Conservation (phyloP, 1,140 invertebrate genomes). For the Chrysomallon squamiferum region DNA sequence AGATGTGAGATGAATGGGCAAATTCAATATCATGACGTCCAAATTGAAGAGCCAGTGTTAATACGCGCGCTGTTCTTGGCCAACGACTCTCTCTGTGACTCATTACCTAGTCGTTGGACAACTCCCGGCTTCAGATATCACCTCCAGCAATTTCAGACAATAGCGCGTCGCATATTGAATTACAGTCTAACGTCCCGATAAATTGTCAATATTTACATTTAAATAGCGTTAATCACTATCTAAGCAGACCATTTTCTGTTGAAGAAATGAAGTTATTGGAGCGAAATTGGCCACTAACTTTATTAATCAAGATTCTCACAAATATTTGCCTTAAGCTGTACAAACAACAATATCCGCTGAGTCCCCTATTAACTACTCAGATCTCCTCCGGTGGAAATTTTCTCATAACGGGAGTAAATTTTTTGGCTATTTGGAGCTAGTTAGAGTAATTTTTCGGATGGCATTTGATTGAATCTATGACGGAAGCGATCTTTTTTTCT, state of each 20-base stretch:
- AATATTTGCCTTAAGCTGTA: slow-evolving; percentile 28
- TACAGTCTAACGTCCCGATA: slow-evolving; percentile 31
- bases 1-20: slow-evolving; percentile 17
- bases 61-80: neutral
- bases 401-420: slow-evolving; percentile 25
- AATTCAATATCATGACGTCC: slow-evolving; percentile 29
- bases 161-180: slow-evolving; percentile 24
- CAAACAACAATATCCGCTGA: slow-evolving; percentile 33
- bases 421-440: slow-evolving; percentile 4
- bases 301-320: slow-evolving; percentile 33
- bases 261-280: slow-evolving; percentile 24
- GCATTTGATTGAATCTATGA: slow-evolving; percentile 1
- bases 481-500: neutral
- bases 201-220: slow-evolving; percentile 43
- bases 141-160: neutral
- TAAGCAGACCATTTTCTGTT: slow-evolving; percentile 21
- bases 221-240: slow-evolving; percentile 37
- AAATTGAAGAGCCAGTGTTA: slow-evolving; percentile 19
- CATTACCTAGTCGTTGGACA: neutral
- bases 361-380: slow-evolving; percentile 21
- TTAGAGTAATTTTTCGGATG: slow-evolving; percentile 6
- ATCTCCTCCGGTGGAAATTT: slow-evolving; percentile 25
- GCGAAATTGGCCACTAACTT: slow-evolving; percentile 27
- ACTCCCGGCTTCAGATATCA: neutral
- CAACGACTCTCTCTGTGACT: neutral